phyloP scores from a whole-genome alignment of 2,797 vertebrate genomes.

The Cottoperca gobio region DNA sequence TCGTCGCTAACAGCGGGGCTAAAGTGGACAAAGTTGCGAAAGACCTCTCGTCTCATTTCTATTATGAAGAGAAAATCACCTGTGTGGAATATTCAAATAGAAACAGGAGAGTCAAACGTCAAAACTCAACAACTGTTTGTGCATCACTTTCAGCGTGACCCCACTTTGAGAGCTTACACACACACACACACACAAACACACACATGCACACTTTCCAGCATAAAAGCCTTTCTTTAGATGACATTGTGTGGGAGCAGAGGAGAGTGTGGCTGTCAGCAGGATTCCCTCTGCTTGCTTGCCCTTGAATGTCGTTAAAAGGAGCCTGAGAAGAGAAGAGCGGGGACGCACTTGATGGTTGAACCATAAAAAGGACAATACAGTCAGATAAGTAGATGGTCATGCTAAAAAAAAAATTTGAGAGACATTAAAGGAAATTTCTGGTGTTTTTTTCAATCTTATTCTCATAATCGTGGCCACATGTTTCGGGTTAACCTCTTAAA shows the following conservation, averaged over 20 bases:
- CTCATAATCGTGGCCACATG: background rate
- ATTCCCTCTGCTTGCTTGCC: slow-evolving; percentile 57
- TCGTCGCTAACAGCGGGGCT: background rate
- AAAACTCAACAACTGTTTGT: slow-evolving; percentile 49
- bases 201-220: slow-evolving; percentile 23
- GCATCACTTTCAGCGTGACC: slow-evolving; percentile 64
- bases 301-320: slow-evolving; percentile 35
- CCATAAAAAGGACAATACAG: background rate
- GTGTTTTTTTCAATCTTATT: background rate
- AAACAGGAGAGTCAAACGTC: slow-evolving; percentile 33
- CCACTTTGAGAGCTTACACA: slow-evolving; percentile 33
- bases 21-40: background rate
- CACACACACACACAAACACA: slow-evolving; percentile 25
- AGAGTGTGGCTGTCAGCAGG: slow-evolving; percentile 60
- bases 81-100: slow-evolving; percentile 30
- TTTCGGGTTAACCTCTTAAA: background rate
- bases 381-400: background rate
- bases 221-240: slow-evolving; percentile 43
- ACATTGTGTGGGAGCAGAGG: slow-evolving; percentile 63
- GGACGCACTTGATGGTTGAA: slow-evolving; percentile 3
- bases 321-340: slow-evolving; percentile 13
- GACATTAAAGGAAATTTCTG: background rate
- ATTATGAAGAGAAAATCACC: slow-evolving; percentile 13
- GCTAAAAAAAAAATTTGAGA: background rate
- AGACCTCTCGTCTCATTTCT: slow-evolving; percentile 2